Evolutionary conservation across 1,140 invertebrate genomes (phyloP).

Genomic region (Meloidogyne floridensis): DNA sequence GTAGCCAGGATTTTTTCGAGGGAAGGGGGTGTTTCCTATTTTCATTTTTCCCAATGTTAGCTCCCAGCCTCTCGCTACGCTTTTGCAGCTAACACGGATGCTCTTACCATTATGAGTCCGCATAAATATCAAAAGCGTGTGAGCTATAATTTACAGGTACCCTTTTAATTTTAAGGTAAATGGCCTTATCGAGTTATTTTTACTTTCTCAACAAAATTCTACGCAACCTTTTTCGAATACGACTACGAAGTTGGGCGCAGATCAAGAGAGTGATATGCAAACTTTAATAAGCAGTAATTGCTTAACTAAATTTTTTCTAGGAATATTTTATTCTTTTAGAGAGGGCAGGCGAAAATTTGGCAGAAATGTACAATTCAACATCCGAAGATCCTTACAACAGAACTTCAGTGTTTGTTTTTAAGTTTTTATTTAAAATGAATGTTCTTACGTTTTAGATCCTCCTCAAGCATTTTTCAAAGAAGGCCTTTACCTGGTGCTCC

Average conservation of each 20-base stretch:
- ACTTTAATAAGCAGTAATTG: background rate
- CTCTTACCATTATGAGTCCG: too few relatives aligned
- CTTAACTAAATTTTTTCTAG: background rate
- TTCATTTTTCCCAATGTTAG: too few relatives aligned
- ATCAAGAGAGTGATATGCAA: background rate
- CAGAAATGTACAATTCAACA: slow-evolving; percentile 56
- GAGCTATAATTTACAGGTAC: too few relatives aligned
- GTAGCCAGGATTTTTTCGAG: too few relatives aligned
- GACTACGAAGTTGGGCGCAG: background rate
- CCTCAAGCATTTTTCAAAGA: slow-evolving; percentile 20
- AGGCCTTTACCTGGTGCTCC: slow-evolving; percentile 1
- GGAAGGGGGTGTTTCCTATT: background rate
- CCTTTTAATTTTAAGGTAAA: background rate
- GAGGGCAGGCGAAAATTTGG: slow-evolving; percentile 57
- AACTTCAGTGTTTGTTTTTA: slow-evolving; percentile 18
- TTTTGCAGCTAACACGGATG: too few relatives aligned
- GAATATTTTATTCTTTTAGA: slow-evolving; percentile 46
- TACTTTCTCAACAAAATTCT: slow-evolving; percentile 11
- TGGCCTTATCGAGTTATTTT: slow-evolving; percentile 22
- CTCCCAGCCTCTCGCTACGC: too few relatives aligned
- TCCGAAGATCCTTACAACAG: slow-evolving; percentile 56
- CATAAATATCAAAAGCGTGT: too few relatives aligned
- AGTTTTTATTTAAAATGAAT: background rate
- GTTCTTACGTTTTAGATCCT: slow-evolving; percentile 12
- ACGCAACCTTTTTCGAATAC: background rate